Evolutionary conservation across 2,888 invertebrate species (phyloP).

Genomic region (Napeogenes sylphis): DNA sequence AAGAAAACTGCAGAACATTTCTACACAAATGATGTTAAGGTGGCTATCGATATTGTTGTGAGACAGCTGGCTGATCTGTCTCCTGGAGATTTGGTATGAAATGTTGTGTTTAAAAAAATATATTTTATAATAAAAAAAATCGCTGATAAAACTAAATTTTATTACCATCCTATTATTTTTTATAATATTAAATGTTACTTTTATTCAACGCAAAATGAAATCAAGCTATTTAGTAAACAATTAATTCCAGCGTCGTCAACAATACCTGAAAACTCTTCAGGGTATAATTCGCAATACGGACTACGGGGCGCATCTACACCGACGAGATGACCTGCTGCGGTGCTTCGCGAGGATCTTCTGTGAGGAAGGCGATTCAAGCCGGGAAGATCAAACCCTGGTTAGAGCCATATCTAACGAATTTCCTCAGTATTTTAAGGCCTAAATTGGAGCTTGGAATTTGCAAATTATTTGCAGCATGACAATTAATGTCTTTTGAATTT

Average conservation of each 20-base stretch:
- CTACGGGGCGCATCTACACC: conserved; percentile 87
- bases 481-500: background rate
- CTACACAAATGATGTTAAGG: conserved; percentile 96
- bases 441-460: conserved; percentile 37
- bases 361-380: conserved; percentile 86
- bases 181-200: no score
- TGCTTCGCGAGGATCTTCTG: conserved; percentile 92
- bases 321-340: conserved; percentile 87
- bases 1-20: conserved; percentile 89
- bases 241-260: conserved; percentile 81
- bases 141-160: no score
- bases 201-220: no score
- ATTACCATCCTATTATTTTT: no score
- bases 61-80: conserved; percentile 93
- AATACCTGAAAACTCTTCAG: conserved; percentile 87
- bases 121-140: background rate
- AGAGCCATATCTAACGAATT: conserved; percentile 91
- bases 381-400: conserved; percentile 86
- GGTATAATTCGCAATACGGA: conserved; percentile 89
- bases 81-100: conserved; percentile 86
- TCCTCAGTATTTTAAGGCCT: conserved; percentile 85
- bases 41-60: conserved; percentile 94
- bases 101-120: background rate
- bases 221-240: no score
- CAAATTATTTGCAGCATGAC: background rate